Evolutionary conservation across 2,797 vertebrate species (phyloP).

Genomic region (Chaenodraco wilsoni): DNA sequence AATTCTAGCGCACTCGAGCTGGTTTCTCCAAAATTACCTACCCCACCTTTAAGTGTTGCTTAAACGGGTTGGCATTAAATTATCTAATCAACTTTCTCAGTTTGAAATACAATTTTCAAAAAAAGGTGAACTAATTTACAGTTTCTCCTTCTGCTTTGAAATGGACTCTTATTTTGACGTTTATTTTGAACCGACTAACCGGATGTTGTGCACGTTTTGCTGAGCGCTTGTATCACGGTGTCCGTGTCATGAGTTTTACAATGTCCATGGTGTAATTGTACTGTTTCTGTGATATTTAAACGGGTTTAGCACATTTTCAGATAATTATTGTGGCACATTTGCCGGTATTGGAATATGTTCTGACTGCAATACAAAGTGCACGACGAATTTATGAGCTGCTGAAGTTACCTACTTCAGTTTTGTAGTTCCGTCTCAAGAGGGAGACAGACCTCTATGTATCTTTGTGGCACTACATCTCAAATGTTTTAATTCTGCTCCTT

Average conservation of each 20-base stretch:
- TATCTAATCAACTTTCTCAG: neutral
- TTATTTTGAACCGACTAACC: neutral
- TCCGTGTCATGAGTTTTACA: neutral
- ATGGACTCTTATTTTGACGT: conserved; percentile 12
- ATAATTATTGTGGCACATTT: no score
- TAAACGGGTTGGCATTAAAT: neutral
- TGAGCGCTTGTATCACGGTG: neutral
- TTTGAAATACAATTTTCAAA: neutral
- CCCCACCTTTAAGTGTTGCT: no score
- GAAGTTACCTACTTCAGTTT: neutral
- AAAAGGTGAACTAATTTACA: neutral
- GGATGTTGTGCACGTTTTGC: neutral
- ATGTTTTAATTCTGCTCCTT: neutral
- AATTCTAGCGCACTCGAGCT: no score
- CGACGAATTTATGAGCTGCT: neutral
- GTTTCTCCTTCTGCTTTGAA: neutral
- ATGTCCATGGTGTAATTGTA: neutral
- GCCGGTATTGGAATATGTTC: neutral
- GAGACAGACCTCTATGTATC: neutral
- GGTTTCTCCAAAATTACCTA: no score
- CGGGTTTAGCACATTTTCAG: neutral
- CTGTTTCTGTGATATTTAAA: neutral
- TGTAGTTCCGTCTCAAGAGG: neutral
- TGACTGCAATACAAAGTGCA: neutral
- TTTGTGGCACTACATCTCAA: accelerated